Conservation (phyloP, 2,888 invertebrate species). For the Lydus trimaculatus region DNA sequence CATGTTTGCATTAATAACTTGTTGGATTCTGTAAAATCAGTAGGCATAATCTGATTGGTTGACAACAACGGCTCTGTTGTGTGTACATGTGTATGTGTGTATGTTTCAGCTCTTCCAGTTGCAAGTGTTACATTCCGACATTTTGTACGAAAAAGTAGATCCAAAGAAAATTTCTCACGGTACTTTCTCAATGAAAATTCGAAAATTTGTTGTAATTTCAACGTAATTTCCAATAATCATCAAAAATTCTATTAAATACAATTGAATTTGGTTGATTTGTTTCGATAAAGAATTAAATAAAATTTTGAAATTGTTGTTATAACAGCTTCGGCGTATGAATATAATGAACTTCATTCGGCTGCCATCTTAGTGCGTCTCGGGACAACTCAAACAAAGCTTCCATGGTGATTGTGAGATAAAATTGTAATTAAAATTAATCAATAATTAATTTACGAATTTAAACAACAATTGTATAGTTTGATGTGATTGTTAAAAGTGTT, state of each 20-base stretch:
- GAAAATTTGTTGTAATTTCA: not conserved
- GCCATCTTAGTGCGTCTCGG: constrained; percentile 57
- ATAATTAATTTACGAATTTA: not conserved
- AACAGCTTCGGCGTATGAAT: constrained; percentile 50
- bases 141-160: constrained; percentile 52
- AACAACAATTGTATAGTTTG: constrained; percentile 57
- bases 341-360: constrained; percentile 44
- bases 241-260: not conserved
- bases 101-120: constrained; percentile 5
- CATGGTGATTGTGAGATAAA: constrained; percentile 42
- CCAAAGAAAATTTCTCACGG: constrained; percentile 48
- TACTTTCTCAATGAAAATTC: constrained; percentile 18
- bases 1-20: constrained; percentile 11
- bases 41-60: constrained; percentile 7
- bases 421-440: constrained; percentile 24
- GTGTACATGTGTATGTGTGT: constrained; percentile 5
- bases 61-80: constrained; percentile 9
- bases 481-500: constrained; percentile 62
- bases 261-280: not conserved
- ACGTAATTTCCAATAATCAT: not conserved
- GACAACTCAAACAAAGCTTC: constrained; percentile 49
- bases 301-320: not conserved
- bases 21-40: constrained; percentile 9
- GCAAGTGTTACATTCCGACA: constrained; percentile 46
- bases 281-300: not conserved